Conservation (phyloP, 2,797 vertebrate species). For the Ceyx erithaca region DNA sequence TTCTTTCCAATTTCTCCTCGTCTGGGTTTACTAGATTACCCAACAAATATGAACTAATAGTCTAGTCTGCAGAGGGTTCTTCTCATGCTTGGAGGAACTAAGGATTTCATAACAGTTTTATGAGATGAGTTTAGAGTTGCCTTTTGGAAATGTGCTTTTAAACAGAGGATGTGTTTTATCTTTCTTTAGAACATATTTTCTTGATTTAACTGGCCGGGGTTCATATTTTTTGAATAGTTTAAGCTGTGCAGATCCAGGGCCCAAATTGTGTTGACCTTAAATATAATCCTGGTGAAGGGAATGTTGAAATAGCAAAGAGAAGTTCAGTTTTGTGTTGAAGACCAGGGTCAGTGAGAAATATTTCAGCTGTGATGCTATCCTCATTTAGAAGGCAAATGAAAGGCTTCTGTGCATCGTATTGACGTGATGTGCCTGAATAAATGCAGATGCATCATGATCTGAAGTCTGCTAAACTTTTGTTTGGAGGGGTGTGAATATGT, state of each 20-base stretch:
- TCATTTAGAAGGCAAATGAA: conserved; percentile 24
- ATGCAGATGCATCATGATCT: neutral
- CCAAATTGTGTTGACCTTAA: conserved; percentile 26
- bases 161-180: conserved; percentile 54
- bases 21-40: conserved; percentile 52
- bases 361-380: conserved; percentile 8
- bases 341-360: conserved; percentile 18
- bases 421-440: neutral
- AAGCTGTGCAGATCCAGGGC: neutral
- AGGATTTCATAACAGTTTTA: conserved; percentile 49
- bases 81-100: neutral
- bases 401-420: neutral
- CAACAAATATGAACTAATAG: conserved; percentile 16
- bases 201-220: neutral
- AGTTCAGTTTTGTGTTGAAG: conserved; percentile 20
- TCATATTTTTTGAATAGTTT: conserved; percentile 19
- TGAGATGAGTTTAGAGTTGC: conserved; percentile 12
- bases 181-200: conserved; percentile 41
- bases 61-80: conserved; percentile 4
- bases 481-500: neutral
- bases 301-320: conserved; percentile 24
- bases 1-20: neutral
- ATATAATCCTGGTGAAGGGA: conserved; percentile 1
- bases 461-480: neutral
- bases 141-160: conserved; percentile 50